phyloP scores from a whole-genome alignment of 2,888 invertebrate species.

The Drosophila paramelanica region DNA sequence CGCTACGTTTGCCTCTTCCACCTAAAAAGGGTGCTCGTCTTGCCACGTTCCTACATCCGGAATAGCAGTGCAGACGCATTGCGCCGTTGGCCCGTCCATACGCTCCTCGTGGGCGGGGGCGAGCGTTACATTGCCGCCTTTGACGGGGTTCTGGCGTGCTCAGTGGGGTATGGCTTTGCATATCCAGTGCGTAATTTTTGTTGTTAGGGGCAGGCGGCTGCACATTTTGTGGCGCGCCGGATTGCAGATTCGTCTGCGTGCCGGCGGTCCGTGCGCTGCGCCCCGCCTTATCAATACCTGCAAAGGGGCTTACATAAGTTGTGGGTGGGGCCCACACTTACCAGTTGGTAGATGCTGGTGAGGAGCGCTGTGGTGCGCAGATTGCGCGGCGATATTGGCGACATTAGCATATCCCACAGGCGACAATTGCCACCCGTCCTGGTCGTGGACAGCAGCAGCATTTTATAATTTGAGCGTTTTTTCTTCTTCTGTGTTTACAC shows the following conservation, averaged over 20 bases:
- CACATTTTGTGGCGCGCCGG: conserved; percentile 33
- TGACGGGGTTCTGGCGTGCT: conserved; percentile 48
- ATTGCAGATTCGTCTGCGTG: conserved; percentile 64
- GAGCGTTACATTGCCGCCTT: conserved; percentile 54
- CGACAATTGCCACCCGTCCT: conserved; percentile 47
- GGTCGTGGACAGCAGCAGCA: conserved; percentile 67
- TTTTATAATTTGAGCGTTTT: conserved; percentile 27
- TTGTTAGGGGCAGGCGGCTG: conserved; percentile 60
- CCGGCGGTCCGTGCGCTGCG: conserved; percentile 61
- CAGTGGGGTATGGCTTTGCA: conserved; percentile 85
- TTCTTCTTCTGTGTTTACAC: conserved; percentile 31
- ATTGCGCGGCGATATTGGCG: conserved; percentile 83
- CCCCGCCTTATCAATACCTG: conserved; percentile 55
- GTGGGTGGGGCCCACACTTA: conserved; percentile 60
- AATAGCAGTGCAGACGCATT: conserved; percentile 73
- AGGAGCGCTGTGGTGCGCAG: conserved; percentile 83
- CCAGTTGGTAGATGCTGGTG: conserved; percentile 84
- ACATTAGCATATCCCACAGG: conserved; percentile 69
- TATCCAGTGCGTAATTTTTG: conserved; percentile 85
- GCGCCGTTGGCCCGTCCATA: conserved; percentile 65
- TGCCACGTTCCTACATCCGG: conserved; percentile 32
- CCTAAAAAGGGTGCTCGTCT: conserved; percentile 82
- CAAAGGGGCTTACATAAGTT: background rate
- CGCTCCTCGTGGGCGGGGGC: conserved; percentile 46
- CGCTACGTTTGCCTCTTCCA: fast-evolving